Conservation (phyloP, 2,113 vertebrate species). For the Micronycteris hirsuta region DNA sequence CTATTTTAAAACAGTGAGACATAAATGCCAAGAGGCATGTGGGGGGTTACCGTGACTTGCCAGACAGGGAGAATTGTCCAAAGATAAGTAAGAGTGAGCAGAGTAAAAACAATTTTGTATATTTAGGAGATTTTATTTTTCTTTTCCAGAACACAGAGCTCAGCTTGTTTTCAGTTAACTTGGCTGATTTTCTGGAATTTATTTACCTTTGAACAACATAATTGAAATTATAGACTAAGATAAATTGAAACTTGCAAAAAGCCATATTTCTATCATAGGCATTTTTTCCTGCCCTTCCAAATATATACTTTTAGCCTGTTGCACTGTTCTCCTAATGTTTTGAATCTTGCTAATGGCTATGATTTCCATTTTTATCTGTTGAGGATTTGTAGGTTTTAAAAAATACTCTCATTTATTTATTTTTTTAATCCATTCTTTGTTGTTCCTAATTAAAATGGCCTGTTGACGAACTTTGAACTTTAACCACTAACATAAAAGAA, state of each 20-base stretch:
- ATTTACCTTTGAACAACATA: conserved; percentile 33
- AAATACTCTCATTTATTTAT: background rate
- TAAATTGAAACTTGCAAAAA: background rate
- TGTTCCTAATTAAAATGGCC: background rate
- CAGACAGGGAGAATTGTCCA: conserved; percentile 53
- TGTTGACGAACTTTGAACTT: background rate
- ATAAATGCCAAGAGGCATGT: conserved; percentile 49
- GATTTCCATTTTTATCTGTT: conserved; percentile 18
- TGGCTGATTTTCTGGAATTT: conserved; percentile 44
- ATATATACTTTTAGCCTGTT: background rate
- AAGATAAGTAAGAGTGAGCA: conserved; percentile 52
- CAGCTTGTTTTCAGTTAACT: conserved; percentile 42
- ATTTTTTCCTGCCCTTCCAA: background rate
- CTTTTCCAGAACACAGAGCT: conserved; percentile 21
- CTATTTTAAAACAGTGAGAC: conserved; percentile 59
- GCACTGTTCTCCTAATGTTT: background rate
- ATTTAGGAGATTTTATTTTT: conserved; percentile 12
- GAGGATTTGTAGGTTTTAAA: background rate
- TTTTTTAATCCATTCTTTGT: background rate
- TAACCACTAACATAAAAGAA: background rate
- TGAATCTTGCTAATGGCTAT: conserved; percentile 2
- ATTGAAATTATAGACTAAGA: conserved; percentile 26
- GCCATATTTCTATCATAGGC: background rate
- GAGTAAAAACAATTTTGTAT: conserved; percentile 44
- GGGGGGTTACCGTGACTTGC: conserved; percentile 47